A percentile compares a stretch with the other conserved stretches of the same genome.
Conservation (phyloP, 2,888 invertebrate species). For the Cheilosia impressa region DNA sequence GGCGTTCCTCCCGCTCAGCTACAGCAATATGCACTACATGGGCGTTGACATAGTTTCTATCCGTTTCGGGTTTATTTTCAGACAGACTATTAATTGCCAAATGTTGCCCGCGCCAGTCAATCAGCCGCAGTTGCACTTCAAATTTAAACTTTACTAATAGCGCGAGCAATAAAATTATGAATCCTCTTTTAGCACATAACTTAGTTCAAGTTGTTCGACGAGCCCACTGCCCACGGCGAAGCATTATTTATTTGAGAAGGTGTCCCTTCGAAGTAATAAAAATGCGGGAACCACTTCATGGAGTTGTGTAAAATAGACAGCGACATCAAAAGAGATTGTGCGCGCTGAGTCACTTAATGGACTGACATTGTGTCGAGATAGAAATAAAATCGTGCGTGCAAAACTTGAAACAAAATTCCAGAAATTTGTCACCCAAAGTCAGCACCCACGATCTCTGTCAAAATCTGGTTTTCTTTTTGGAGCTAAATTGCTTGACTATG, state of each 20-base stretch:
- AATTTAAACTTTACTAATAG: constrained; percentile 2
- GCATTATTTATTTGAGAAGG: too few species aligned
- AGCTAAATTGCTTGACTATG: not conserved
- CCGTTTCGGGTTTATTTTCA: constrained; percentile 33
- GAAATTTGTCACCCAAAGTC: constrained; percentile 25
- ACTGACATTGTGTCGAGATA: not conserved
- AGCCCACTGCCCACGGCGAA: too few species aligned
- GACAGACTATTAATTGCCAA: constrained; percentile 39
- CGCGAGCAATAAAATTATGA: not conserved
- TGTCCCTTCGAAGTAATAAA: not conserved
- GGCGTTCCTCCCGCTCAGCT: constrained; percentile 22
- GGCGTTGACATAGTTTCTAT: constrained; percentile 73
- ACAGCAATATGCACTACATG: constrained; percentile 45
- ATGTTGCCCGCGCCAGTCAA: constrained; percentile 3
- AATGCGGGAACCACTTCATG: not conserved
- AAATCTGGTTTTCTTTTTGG: constrained; percentile 35
- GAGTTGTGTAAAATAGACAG: not conserved
- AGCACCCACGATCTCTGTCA: constrained; percentile 24
- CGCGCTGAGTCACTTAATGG: constrained; percentile 1
- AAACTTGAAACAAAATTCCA: not conserved
- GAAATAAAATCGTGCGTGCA: not conserved
- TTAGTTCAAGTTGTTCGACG: not conserved
- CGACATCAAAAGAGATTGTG: not conserved
- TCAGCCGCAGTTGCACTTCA: constrained; percentile 16
- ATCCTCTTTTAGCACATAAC: not conserved